Evolutionary conservation across 1,140 invertebrate genomes (phyloP), one percentile per base, ranked within the genome.

Genomic region (Caenorhabditis tropicalis): DNA sequence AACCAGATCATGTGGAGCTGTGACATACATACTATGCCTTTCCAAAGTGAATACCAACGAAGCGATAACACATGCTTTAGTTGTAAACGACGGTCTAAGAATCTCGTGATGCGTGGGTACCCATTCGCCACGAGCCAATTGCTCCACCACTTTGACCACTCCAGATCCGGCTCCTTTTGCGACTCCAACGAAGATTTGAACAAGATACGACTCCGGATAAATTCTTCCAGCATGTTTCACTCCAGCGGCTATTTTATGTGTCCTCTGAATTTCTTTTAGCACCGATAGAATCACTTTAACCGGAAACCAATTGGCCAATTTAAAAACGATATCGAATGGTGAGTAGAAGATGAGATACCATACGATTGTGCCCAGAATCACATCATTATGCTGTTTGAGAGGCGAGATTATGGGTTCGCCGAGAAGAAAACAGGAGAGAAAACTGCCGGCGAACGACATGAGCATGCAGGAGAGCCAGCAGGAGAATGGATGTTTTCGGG

Each of bases 391-490:
- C 92, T 96, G 96, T 93, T 98, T 98, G 31, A 99, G 93, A 10
- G 96, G 96, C 29, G 95, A 95, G 80, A 99, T 93, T 87, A 98
- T 94, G 2, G 97, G 96, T 93, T 99, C 98, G 29, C 97, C 97
- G 27, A 99, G 93, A 79, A 99, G 93, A 49, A 95, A 95, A 92
- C 96, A 97, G 87, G 95, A 95, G 65, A 99, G 93, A 93, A 99
- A 96, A 82, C 95, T 84, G 65, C 83, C 96, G 82, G 96, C 95
- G 93, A 98, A 99, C 88, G 98, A 96, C 9, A 82, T n/a, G 87
- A 99, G 92, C 96, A 99, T 98, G 31, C 95, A 96, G 3, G 96
- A 98, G n/a, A 99, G 92, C 96, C 97, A 99, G 91, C 96, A 98
- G 89, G 97, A 95, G 85, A 99, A 91, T 0, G 98, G 98, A 92